A percentile compares a stretch with the other conserved stretches of the same genome.
Conservation (phyloP, 2,113 vertebrate genomes). For the Cephalopterus ornatus region DNA sequence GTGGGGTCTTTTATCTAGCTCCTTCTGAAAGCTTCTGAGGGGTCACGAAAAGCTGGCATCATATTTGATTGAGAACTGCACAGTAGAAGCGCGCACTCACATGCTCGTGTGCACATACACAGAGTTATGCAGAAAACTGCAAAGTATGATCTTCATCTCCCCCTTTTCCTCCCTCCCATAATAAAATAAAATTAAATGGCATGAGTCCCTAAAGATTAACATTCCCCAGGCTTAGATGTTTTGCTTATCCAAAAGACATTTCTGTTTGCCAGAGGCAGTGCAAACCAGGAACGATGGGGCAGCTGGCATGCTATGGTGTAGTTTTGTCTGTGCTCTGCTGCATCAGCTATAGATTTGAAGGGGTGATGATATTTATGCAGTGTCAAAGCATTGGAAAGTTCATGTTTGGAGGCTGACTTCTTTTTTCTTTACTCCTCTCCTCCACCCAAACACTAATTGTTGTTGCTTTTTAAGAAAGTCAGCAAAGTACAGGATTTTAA, state of each 20-base stretch:
- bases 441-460: neutral
- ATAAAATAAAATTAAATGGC: neutral
- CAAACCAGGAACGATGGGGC: neutral
- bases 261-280: neutral
- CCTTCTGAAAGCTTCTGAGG: neutral
- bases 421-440: neutral
- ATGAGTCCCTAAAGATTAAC: neutral
- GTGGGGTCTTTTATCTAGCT: neutral
- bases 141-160: neutral
- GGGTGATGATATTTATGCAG: neutral
- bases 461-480: slow-evolving; percentile 4
- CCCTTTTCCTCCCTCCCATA: neutral
- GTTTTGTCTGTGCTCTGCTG: neutral
- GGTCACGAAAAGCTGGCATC: neutral
- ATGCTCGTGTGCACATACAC: rapidly evolving
- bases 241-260: neutral
- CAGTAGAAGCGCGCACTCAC: neutral
- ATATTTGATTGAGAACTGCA: neutral
- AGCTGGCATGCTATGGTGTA: rapidly evolving
- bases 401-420: neutral
- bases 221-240: neutral
- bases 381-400: neutral
- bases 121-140: neutral
- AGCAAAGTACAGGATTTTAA: slow-evolving; percentile 13
- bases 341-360: neutral